These are phyloP conservation scores for Eriocheir sinensis DNA, from an alignment of 1,140 invertebrate species.

Conservation along the genomic window DNA sequence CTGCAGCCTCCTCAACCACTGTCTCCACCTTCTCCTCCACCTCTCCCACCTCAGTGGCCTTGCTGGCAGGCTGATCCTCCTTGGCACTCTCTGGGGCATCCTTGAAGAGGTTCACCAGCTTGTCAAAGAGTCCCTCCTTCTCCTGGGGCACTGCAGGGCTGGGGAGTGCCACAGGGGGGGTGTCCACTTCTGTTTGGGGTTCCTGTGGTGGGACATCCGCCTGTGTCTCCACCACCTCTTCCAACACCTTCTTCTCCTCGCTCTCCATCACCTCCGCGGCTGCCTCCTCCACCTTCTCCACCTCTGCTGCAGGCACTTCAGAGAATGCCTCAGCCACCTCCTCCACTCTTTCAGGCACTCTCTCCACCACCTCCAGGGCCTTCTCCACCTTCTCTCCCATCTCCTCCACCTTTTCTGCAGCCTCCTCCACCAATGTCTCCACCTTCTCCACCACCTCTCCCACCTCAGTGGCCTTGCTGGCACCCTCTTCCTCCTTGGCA, in stretches of 20 bases:
- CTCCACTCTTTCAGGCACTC: not conserved
- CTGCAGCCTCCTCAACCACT: not conserved
- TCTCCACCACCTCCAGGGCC: constrained; percentile 8
- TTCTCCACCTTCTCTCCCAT: not conserved
- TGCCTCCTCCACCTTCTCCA: not conserved
- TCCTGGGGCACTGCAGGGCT: not conserved
- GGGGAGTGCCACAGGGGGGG: not conserved
- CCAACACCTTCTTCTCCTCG: not conserved
- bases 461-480: not conserved
- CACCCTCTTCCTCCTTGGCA: not conserved
- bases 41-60: not conserved
- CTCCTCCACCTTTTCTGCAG: not conserved
- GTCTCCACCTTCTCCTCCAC: not conserved
- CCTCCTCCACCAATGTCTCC: not conserved
- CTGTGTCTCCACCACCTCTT: not conserved
- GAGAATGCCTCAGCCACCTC: not conserved
- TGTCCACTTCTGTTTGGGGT: not conserved
- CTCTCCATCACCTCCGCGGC: constrained; percentile 37
- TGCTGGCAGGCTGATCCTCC: not conserved
- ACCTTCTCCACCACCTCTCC: constrained; percentile 1
- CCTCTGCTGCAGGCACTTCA: constrained; percentile 18
- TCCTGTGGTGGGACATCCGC: not conserved
- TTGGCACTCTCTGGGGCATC: not conserved
- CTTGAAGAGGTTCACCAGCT: not conserved
- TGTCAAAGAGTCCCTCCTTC: not conserved